phyloP scores from a whole-genome alignment of 1,140 invertebrate species.

The Meloidogyne floridensis region DNA sequence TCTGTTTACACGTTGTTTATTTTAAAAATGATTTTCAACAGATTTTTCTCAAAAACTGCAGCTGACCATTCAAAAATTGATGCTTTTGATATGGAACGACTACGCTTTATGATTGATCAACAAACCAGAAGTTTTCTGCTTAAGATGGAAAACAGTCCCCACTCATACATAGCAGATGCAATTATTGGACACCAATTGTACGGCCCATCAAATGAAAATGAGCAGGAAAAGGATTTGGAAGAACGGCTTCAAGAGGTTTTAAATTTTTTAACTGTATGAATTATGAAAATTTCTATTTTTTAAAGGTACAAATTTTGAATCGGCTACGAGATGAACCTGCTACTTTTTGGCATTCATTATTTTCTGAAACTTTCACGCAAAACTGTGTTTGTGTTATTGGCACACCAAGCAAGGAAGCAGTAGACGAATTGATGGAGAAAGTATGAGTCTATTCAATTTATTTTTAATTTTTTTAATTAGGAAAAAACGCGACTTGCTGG shows the following conservation, averaged over 20 bases:
- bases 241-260: conserved; percentile 78
- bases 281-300: not conserved
- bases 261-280: not conserved
- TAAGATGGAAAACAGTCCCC: conserved; percentile 76
- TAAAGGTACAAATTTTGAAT: conserved; percentile 69
- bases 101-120: conserved; percentile 76
- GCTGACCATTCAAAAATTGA: conserved; percentile 44
- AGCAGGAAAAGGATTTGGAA: conserved; percentile 72
- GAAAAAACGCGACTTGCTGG: conserved; percentile 71
- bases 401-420: conserved; percentile 66
- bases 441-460: conserved; percentile 22
- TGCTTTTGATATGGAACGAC: conserved; percentile 78
- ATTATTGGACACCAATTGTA: conserved; percentile 82
- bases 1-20: conserved; percentile 66
- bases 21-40: conserved; percentile 2
- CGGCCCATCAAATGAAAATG: conserved; percentile 67
- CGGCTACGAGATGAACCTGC: conserved; percentile 72
- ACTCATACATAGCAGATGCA: conserved; percentile 76
- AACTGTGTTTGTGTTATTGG: conserved; percentile 68
- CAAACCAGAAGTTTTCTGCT: conserved; percentile 67
- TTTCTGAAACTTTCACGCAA: conserved; percentile 75
- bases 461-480: conserved; percentile 3
- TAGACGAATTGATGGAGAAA: conserved; percentile 67
- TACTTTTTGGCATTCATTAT: conserved; percentile 76
- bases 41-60: conserved; percentile 51